Conservation (phyloP, 2,113 vertebrate genomes). For the Pipa parva region DNA sequence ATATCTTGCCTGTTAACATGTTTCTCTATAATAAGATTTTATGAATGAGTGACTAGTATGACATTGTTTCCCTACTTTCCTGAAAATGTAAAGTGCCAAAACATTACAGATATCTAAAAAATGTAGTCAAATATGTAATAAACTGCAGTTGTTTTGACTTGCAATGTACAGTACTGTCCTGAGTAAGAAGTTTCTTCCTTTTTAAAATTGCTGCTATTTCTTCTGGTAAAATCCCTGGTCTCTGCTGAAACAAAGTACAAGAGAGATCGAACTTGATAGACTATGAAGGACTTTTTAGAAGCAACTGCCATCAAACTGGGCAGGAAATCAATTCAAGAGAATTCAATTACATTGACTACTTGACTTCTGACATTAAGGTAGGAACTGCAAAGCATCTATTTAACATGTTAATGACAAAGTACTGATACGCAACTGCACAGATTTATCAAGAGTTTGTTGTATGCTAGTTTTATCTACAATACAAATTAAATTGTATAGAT, state of each 20-base stretch:
- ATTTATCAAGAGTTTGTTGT: no score
- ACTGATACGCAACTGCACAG: no score
- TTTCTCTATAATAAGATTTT: no score
- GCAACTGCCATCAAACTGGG: conserved; percentile 18
- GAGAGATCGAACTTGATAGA: conserved; percentile 18
- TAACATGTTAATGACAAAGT: conserved; percentile 25
- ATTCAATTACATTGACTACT: conserved; percentile 33
- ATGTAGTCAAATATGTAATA: neutral
- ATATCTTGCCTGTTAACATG: no score
- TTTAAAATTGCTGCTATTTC: neutral
- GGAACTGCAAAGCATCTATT: conserved; percentile 11
- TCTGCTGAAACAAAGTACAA: conserved; percentile 8
- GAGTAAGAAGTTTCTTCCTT: neutral
- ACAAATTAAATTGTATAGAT: no score
- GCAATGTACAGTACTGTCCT: neutral
- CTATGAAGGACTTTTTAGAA: conserved; percentile 26
- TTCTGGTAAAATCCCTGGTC: neutral
- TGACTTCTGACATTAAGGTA: conserved; percentile 19
- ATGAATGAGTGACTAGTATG: no score
- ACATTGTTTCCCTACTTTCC: no score
- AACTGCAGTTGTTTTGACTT: neutral
- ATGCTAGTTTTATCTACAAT: no score
- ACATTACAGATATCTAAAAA: neutral
- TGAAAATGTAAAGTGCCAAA: neutral
- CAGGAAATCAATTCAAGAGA: conserved; percentile 32